Evolutionary conservation across 2,113 vertebrate genomes (phyloP).

Genomic region (Cynopterus brachyotis): DNA sequence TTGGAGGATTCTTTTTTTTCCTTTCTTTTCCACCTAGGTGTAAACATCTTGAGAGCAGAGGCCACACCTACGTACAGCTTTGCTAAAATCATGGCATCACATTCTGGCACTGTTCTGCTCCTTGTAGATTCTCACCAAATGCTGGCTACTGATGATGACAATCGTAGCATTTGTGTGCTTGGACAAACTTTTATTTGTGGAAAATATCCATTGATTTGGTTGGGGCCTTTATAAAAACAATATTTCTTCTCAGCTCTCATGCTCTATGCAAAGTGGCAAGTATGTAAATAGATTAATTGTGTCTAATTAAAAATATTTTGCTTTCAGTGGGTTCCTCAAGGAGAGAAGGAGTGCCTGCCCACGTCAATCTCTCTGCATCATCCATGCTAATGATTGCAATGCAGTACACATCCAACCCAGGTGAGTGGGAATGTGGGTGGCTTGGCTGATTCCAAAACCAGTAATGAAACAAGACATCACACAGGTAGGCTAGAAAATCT

Average conservation of each 20-base stretch:
- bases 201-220: neutral
- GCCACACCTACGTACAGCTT: neutral
- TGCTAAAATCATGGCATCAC: neutral
- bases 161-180: neutral
- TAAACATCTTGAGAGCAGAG: slow-evolving; percentile 10
- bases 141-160: neutral
- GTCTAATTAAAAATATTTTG: slow-evolving; percentile 58
- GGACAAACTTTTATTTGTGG: neutral
- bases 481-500: neutral
- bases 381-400: slow-evolving; percentile 99
- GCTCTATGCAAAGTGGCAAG: neutral
- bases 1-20: neutral
- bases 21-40: slow-evolving; percentile 1
- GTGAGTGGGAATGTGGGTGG: slow-evolving; percentile 78
- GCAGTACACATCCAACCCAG: slow-evolving; percentile 99
- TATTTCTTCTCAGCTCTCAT: neutral
- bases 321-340: slow-evolving; percentile 95
- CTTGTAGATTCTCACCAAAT: neutral
- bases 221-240: neutral
- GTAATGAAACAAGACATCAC: neutral
- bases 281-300: neutral
- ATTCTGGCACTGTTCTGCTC: neutral
- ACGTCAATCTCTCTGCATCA: slow-evolving; percentile 97
- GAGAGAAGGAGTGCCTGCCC: slow-evolving; percentile 95
- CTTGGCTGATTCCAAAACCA: neutral